Conservation (phyloP, 2,113 vertebrate genomes). For the Cryptotis parvus region DNA sequence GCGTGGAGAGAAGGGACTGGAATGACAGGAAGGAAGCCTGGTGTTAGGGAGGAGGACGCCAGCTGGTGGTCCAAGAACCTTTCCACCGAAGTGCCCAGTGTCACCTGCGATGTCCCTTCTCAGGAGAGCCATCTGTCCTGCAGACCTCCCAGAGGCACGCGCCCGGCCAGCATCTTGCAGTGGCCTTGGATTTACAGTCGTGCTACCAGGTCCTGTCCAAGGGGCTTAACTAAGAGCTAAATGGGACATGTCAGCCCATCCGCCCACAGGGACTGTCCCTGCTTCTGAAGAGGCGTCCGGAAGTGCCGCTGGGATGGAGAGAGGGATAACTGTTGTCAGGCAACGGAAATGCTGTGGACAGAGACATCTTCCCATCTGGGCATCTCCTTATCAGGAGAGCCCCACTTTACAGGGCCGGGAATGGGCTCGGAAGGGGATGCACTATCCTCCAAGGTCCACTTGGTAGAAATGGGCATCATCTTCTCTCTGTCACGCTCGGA, state of each 20-base stretch:
- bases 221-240: not conserved
- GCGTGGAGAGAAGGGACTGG: not conserved
- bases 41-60: not conserved
- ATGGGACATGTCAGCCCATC: not conserved
- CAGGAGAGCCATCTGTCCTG: not conserved
- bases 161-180: not conserved
- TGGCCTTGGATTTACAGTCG: not conserved
- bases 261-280: not conserved
- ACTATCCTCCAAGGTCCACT: not conserved
- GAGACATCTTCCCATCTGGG: not conserved
- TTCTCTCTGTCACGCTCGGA: not conserved
- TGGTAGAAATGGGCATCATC: not conserved
- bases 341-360: too few species aligned
- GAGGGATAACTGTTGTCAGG: not conserved
- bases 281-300: not conserved
- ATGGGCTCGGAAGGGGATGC: slow-evolving; percentile 10
- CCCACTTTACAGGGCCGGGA: not conserved
- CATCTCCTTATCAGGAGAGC: not conserved
- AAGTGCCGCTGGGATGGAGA: not conserved
- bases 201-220: not conserved
- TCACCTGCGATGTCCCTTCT: fast-evolving
- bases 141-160: not conserved
- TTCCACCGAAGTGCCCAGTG: not conserved
- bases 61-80: not conserved
- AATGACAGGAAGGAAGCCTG: not conserved